A percentile compares a stretch with the other conserved stretches of the same genome.
phyloP scores from a whole-genome alignment of 2,113 vertebrate species.

The Sakesphorus luctuosus region DNA sequence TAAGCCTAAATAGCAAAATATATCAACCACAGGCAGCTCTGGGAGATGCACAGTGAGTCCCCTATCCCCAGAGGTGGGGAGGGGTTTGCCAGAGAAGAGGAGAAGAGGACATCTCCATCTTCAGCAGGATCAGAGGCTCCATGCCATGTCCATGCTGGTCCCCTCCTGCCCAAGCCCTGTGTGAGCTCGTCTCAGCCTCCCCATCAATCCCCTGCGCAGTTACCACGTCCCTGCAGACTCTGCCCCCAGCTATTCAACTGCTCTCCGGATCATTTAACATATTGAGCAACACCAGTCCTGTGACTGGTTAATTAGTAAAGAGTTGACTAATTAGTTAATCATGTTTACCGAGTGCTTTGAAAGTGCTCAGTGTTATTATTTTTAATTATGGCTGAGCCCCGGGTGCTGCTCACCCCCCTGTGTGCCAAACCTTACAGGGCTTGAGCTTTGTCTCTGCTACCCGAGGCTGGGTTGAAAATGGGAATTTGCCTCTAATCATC shows the following conservation, averaged over 20 bases:
- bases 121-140: neutral
- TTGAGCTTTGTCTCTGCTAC: neutral
- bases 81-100: no score
- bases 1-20: neutral
- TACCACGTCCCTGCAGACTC: neutral
- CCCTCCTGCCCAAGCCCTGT: neutral
- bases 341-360: slow-evolving; percentile 52
- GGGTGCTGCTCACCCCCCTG: neutral
- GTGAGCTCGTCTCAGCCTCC: neutral
- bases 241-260: slow-evolving; percentile 6
- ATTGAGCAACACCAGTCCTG: slow-evolving; percentile 50
- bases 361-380: slow-evolving; percentile 46
- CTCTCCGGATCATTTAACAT: slow-evolving; percentile 68
- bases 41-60: accelerated
- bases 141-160: neutral
- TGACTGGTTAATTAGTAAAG: slow-evolving; percentile 69
- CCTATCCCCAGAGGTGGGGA: neutral
- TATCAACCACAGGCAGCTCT: accelerated
- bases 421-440: neutral
- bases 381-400: neutral
- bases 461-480: neutral
- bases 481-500: neutral
- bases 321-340: slow-evolving; percentile 66
- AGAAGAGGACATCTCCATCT: neutral
- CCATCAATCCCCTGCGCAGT: neutral